Conservation (phyloP, 2,888 invertebrate genomes). For the Conistra vaccinii region DNA sequence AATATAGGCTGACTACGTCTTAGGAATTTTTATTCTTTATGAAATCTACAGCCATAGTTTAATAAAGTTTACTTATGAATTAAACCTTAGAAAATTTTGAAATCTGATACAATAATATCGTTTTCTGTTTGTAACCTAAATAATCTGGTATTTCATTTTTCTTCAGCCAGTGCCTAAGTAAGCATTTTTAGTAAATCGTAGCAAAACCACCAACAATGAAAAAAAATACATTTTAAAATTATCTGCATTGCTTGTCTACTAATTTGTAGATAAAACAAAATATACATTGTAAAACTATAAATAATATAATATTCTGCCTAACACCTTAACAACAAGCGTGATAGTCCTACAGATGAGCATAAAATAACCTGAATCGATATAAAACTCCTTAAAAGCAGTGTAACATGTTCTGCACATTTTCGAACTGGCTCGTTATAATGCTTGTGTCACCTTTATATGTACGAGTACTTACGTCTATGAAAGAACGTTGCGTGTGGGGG, state of each 20-base stretch:
- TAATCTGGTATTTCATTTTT: not conserved
- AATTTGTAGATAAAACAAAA: not conserved
- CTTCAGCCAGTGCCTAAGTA: too few relatives aligned
- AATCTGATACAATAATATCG: not conserved
- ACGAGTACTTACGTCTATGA: not conserved
- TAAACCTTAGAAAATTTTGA: not conserved
- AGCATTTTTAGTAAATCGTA: not conserved
- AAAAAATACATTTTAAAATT: too few relatives aligned
- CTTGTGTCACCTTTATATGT: slow-evolving; percentile 48
- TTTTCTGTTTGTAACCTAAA: not conserved
- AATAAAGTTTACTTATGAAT: too few relatives aligned
- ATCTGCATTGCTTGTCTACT: not conserved
- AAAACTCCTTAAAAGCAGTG: slow-evolving; percentile 23
- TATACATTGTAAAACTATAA: not conserved
- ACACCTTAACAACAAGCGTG: not conserved
- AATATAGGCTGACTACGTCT: too few relatives aligned
- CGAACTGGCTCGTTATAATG: slow-evolving; percentile 24
- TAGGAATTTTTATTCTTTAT: too few relatives aligned
- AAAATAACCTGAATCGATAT: slow-evolving; percentile 20
- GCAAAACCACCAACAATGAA: not conserved
- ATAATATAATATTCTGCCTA: not conserved
- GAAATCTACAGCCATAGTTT: too few relatives aligned
- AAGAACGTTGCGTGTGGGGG: slow-evolving; percentile 53
- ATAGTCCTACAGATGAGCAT: not conserved
- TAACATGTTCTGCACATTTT: slow-evolving; percentile 22